Base-by-base conservation (phyloP, 2,888 invertebrate species). In the Plagiodera versicolora region DNA sequence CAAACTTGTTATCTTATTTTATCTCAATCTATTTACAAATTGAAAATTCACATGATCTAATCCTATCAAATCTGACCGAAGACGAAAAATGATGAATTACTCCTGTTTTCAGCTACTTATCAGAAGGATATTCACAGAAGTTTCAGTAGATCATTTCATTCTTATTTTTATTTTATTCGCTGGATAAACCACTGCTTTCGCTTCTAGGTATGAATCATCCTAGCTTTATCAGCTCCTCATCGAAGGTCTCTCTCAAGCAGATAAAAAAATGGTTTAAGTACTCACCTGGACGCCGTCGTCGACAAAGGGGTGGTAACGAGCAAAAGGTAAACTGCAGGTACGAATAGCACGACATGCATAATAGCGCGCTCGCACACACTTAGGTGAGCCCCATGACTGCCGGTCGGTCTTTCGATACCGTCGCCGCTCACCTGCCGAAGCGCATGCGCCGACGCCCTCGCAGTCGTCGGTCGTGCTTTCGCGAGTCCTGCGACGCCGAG, bases 271-370 rank as follows among this genome's bases (percentile, higher is more conserved):
- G 24, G 44, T 44, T 30, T 45, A 61, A 53, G 64, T 78, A 90
- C 92, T 90, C 84, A 93, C 93, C 92, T 92, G 87, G 91, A 91
- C 80, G 91, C 88, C 81, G 90, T 90, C 81, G 91, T 90, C n/a
- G n/a, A n/a, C 84, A 91, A 89, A 84, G 92, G 92, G 86, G 90
- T 91, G 85, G 92, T 88, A 83, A 92, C 56, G 55, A 62, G 87
- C 85, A 91, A 87, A 81, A 92, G 86, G 83, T 90, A 91, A 81
- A 91, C 86, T 55, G 62, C 62, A 83, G 90, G 88, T 84, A 91
- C 88, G 83, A 91, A 55, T 45, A 62, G 86, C 83, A 91, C 86
- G 81, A 89, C 76, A 77, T 78, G 78, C 77, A 77, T 78, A 76
- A 53, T 77, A 75, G 73, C 77, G 75, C 77, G 75, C 77, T 77